Conservation (phyloP, 2,113 vertebrate genomes). For the Sander lucioperca region DNA sequence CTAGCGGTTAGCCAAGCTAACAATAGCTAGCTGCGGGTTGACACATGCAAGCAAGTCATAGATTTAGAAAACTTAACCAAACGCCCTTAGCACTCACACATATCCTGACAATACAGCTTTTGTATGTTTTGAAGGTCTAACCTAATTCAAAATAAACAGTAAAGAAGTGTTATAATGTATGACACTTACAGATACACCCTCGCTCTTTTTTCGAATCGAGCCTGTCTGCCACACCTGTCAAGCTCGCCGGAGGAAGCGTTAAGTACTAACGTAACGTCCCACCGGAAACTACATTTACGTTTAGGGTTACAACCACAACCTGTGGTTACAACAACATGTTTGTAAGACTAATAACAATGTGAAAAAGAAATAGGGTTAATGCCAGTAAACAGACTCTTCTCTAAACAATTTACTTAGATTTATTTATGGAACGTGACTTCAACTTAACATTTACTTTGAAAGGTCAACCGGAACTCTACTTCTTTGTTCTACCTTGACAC, state of each 20-base stretch:
- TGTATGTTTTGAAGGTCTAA: neutral
- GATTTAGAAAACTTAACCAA: neutral
- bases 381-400: too few relatives aligned
- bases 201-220: constrained; percentile 13
- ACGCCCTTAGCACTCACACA: neutral
- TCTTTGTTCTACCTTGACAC: neutral
- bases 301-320: neutral
- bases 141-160: neutral
- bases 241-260: neutral
- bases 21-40: constrained; percentile 40
- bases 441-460: constrained; percentile 23
- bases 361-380: neutral
- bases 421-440: neutral
- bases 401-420: neutral
- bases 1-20: constrained; percentile 45
- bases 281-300: constrained; percentile 20
- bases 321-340: neutral
- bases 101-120: neutral
- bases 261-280: too few relatives aligned
- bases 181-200: constrained; percentile 37
- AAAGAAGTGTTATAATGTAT: neutral
- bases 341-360: neutral
- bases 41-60: constrained; percentile 20
- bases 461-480: constrained; percentile 8
- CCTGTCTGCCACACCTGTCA: constrained; percentile 10